Evolutionary conservation across 2,888 invertebrate species (phyloP).

Genomic region (Choreutis nemorana): DNA sequence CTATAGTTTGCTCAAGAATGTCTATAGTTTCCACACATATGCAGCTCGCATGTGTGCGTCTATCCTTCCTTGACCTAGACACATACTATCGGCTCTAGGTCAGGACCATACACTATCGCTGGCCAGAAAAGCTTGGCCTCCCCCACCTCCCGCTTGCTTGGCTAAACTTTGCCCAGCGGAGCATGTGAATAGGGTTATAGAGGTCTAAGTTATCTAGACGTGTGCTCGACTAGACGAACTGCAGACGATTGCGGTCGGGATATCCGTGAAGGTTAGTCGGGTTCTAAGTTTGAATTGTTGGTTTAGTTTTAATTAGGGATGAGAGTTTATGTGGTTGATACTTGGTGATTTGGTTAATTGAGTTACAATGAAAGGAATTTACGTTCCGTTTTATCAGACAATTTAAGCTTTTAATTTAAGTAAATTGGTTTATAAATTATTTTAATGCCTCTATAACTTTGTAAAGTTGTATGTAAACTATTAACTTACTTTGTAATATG

Average conservation of each 20-base stretch:
- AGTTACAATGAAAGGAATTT: slow-evolving; percentile 2
- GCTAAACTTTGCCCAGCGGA: slow-evolving; percentile 12
- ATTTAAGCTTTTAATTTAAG: no score
- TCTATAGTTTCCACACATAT: no score
- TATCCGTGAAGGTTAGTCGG: slow-evolving; percentile 17
- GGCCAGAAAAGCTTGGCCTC: slow-evolving; percentile 25
- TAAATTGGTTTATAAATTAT: no score
- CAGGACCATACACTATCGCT: slow-evolving; percentile 48
- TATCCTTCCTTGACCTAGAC: slow-evolving; percentile 65
- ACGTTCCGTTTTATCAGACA: no score
- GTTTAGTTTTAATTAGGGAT: slow-evolving; percentile 26
- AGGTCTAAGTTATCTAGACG: slow-evolving; percentile 28
- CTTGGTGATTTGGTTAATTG: slow-evolving; percentile 5
- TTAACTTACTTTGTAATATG: no score
- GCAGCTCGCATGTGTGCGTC: slow-evolving; percentile 26
- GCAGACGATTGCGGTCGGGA: slow-evolving; percentile 37
- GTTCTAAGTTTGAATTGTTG: slow-evolving; percentile 12
- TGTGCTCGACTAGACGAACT: slow-evolving; percentile 46
- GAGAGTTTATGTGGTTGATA: not conserved
- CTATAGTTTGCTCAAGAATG: no score
- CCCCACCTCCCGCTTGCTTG: slow-evolving; percentile 12
- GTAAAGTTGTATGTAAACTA: no score
- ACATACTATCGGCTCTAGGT: slow-evolving; percentile 57
- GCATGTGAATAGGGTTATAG: slow-evolving; percentile 25
- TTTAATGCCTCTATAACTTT: no score